Conservation (phyloP, 2,888 invertebrate species). For the Brachypalpus laphriformis region DNA sequence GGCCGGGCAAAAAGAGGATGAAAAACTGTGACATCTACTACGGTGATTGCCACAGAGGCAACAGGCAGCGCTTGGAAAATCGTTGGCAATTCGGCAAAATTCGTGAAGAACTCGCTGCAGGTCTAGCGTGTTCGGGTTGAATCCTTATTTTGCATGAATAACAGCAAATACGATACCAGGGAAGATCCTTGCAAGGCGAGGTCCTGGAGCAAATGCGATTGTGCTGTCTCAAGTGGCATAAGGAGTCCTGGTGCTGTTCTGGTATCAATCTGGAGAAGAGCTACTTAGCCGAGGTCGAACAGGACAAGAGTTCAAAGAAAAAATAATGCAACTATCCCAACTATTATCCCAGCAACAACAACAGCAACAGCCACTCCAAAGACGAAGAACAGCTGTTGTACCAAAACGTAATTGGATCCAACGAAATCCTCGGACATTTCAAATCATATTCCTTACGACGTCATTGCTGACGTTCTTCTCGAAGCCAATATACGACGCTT, state of each 20-base stretch:
- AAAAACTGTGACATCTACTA: no score
- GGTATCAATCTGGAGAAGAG: no score
- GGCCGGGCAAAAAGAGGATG: no score
- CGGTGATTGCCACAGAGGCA: no score
- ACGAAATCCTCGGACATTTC: conserved; percentile 86
- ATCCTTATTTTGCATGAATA: no score
- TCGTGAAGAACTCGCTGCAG: not conserved
- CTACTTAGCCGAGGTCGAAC: conserved; percentile 81
- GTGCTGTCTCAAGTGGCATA: conserved; percentile 90
- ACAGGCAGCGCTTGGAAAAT: not conserved
- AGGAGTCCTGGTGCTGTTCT: conserved; percentile 88
- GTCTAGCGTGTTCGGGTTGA: not conserved
- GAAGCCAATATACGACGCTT: no score
- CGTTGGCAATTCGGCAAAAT: not conserved
- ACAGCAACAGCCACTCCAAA: no score
- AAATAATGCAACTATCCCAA: no score
- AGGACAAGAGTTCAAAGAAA: conserved; percentile 78
- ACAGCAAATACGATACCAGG: no score
- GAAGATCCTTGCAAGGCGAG: conserved; percentile 90
- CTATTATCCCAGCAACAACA: no score
- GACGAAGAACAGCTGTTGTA: conserved; percentile 78
- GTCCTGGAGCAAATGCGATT: conserved; percentile 90
- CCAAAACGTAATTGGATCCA: conserved; percentile 85
- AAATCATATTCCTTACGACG: conserved; percentile 84
- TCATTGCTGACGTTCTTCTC: no score